phyloP scores from a whole-genome alignment of 1,140 invertebrate genomes.

The Caenorhabditis tropicalis region DNA sequence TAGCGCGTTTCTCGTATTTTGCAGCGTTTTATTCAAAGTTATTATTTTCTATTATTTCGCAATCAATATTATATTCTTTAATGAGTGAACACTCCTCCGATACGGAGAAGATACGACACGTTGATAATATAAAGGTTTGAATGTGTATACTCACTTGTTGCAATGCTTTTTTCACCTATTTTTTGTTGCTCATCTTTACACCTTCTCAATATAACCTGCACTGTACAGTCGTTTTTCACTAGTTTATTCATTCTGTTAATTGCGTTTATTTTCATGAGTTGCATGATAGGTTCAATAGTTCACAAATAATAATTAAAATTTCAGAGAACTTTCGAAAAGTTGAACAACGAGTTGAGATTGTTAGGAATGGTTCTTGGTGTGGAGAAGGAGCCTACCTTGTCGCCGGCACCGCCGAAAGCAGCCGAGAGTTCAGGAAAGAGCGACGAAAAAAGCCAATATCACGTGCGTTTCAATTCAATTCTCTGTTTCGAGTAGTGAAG shows the following conservation, averaged over 20 bases:
- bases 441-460: not conserved
- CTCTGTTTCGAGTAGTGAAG: not conserved
- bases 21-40: not conserved
- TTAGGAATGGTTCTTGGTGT: constrained; percentile 29
- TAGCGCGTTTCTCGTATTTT: not conserved
- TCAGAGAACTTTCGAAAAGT: constrained; percentile 7
- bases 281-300: too few species aligned
- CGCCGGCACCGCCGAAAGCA: not conserved
- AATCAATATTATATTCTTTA: not conserved
- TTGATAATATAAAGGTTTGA: not conserved
- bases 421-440: not conserved
- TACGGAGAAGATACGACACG: not conserved
- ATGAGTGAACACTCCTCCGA: not conserved
- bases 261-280: too few species aligned
- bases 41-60: not conserved
- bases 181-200: too few species aligned
- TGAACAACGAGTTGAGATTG: not conserved
- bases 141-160: not conserved
- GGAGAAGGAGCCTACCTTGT: not conserved
- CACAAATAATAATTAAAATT: too few species aligned
- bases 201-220: too few species aligned
- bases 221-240: too few species aligned
- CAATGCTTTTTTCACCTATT: too few species aligned
- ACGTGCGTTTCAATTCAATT: not conserved
- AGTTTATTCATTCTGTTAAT: not conserved